Conservation (phyloP, 2,113 vertebrate species). For the Panthera uncia region DNA sequence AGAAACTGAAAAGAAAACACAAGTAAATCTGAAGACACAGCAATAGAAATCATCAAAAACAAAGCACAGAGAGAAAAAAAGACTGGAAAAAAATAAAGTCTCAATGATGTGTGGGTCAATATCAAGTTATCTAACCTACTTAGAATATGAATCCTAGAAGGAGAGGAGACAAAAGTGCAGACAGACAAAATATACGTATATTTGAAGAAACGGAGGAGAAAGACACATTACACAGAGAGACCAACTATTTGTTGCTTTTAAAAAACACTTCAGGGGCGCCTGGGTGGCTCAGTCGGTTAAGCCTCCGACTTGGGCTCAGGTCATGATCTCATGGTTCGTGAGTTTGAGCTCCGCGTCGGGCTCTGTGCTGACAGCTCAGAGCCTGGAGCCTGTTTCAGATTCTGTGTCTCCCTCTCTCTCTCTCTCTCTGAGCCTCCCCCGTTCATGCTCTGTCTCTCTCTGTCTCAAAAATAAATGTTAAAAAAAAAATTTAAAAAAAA, state of each 20-base stretch:
- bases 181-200: not conserved
- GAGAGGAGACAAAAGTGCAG: not conserved
- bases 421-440: too few species aligned
- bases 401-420: too few species aligned
- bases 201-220: not conserved
- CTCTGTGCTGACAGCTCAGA: too few species aligned
- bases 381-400: too few species aligned
- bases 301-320: too few species aligned
- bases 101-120: not conserved
- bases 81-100: not conserved
- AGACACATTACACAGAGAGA: not conserved
- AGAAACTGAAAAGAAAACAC: not conserved
- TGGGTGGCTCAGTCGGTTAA: too few species aligned
- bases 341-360: too few species aligned
- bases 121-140: not conserved
- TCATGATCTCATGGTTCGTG: too few species aligned
- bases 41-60: slow-evolving; percentile 23
- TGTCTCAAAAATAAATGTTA: too few species aligned
- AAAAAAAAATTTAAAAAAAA: not conserved
- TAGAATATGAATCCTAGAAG: not conserved
- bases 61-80: not conserved
- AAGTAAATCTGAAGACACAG: not conserved
- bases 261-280: not conserved
- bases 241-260: not conserved
- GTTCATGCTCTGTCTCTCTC: too few species aligned